Evolutionary conservation across 2,797 vertebrate species (phyloP), one percentile per base, ranked within the genome.

Genomic region (Sebastes taczanowskii): DNA sequence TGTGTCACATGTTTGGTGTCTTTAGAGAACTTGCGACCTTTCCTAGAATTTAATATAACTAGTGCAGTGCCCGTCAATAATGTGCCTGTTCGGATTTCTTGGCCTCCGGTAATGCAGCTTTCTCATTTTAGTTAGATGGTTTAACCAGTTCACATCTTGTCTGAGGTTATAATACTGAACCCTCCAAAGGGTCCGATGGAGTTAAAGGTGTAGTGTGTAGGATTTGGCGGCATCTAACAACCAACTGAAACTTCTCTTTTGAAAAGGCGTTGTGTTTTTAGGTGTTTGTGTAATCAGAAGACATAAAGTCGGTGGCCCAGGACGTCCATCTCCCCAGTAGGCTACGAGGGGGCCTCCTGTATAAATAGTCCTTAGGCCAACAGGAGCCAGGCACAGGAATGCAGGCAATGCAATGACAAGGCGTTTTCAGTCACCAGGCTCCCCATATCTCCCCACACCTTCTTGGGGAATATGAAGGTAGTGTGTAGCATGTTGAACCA

Each of bases 361-460:
- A 96, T 96, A 95, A 96, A 96, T 96, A 96, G 95, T 92, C 90
- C 85, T 53, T 63, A 81, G 91, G 92, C 92, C 83, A 80, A 85
- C 88, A 94, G 94, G 94, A 95, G 93, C 93, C 93, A 89, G 76
- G 87, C 84, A 32, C 80, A 82, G 92, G 92, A 93, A 96, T 95
- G 89, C 81, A 79, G 79, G 87, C 93, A 90, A 95, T 95, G 91
- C 82, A 90, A 92, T 95, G 93, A 95, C 91, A 58, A 76, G 82
- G 77, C 91, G n/a, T 80, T 94, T 95, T 95, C 88, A 87, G 86
- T 85, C 84, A 69, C 65, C 79, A 62, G 68, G 77, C 85, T 85
- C 86, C 16, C 86, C 16, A 78, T 61, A 68, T 88, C 88, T 92
- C 85, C 84, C 82, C 78, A 81, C 93, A 95, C 94, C 94, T 95